Evolutionary conservation across 2,888 invertebrate species (phyloP), one percentile per base, ranked within the genome.

Genomic region (Troglohyphantes excavatus): DNA sequence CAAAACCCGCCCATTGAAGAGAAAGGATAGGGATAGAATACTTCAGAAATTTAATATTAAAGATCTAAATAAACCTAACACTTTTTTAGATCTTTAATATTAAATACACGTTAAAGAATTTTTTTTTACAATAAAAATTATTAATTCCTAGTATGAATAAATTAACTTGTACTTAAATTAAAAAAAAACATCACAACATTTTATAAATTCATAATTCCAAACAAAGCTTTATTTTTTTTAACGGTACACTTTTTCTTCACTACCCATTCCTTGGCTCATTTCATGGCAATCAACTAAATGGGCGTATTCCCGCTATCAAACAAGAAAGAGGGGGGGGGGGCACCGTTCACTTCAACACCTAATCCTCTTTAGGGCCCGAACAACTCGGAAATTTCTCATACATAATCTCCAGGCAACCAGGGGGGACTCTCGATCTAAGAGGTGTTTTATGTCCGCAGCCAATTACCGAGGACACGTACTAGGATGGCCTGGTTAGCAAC

Each of bases 321-420:
- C 19, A 13, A 26, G 63, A 63, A 39, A 33, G 21, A 78, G 27
- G 29, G 21, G 29, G 21, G 63, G 27, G 29, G 21, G 29, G 33
- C n/a, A 7, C 27, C 29, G 7, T 11, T 19, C 33, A 29, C 75
- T 59, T 75, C 75, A 59, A 39, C 21, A 33, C 65, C 53, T 79
- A 79, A 79, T 79, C 79, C 79, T 79, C 79, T 79, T 79, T 79
- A 13, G 79, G 43, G 79, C 46, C 79, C 67, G 67, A 79, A 79
- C 79, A 79, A 46, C 68, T 23, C 63, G 79, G 67, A 33, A 43
- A 79, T 79, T 79, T 79, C 68, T 79, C 79, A 46, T 79, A 79
- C 79, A 79, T 79, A 79, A 79, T 79, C 79, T 67, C 79, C 67
- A n/a, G 3, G n/a, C 46, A 68, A 79, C 68, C 43, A 21, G 67